These are phyloP conservation scores for Rhagoletis pomonella DNA, from an alignment of 1,140 invertebrate species.

Conservation along the genomic window DNA sequence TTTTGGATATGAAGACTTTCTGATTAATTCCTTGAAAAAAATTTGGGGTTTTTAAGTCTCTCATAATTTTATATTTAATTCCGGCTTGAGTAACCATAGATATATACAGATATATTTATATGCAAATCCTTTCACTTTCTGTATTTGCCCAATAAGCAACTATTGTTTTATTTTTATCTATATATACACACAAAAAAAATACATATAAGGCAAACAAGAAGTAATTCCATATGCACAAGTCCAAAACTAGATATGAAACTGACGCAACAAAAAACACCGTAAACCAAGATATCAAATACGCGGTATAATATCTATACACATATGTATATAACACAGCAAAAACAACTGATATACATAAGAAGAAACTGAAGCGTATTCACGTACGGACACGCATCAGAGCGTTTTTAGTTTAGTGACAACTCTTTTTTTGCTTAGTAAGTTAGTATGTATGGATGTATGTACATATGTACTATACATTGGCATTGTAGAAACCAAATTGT, in stretches of 20 bases:
- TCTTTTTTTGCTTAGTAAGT: background rate
- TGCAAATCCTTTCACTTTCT: slow-evolving; percentile 11
- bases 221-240: background rate
- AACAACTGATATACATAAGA: background rate
- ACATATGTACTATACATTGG: no score
- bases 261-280: background rate
- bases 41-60: no score
- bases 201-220: background rate
- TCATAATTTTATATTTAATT: no score
- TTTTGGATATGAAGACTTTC: no score
- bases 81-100: no score
- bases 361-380: background rate
- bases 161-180: background rate
- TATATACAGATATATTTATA: no score
- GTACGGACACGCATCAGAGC: background rate
- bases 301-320: background rate
- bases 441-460: no score
- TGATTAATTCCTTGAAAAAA: no score
- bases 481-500: no score
- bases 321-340: background rate
- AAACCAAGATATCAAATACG: background rate
- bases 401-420: slow-evolving; percentile 11
- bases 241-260: background rate
- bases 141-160: background rate
- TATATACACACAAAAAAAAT: no score